A percentile compares a stretch with the other conserved stretches of the same genome.
Evolutionary conservation across 1,140 invertebrate genomes (phyloP).

Genomic region (Pogonus chalceus): DNA sequence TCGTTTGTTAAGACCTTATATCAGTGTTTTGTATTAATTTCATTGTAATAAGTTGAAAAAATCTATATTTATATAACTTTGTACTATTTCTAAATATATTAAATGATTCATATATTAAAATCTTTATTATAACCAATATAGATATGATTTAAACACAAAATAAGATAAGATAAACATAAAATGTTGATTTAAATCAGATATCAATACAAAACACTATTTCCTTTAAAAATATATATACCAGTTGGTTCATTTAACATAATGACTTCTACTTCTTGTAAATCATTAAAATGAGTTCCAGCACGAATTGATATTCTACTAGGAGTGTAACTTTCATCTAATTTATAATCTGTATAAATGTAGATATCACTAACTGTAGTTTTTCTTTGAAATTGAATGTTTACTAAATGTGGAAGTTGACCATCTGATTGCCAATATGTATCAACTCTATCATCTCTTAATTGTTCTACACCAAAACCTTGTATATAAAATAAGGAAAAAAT

Average conservation of each 20-base stretch:
- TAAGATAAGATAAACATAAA: neutral
- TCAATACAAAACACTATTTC: neutral
- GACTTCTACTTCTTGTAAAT: constrained; percentile 94
- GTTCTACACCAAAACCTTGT: constrained; percentile 93
- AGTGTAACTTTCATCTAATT: constrained; percentile 97
- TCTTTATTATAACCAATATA: too few species aligned
- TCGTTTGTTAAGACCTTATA: too few species aligned
- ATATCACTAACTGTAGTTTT: constrained; percentile 94
- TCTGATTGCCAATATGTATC: constrained; percentile 99
- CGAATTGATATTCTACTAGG: constrained; percentile 91
- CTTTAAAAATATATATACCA: constrained; percentile 31
- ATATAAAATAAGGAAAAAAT: constrained; percentile 12
- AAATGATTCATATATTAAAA: too few species aligned
- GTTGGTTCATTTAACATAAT: constrained; percentile 88
- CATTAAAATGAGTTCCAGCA: constrained; percentile 93
- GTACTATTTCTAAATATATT: too few species aligned
- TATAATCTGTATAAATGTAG: constrained; percentile 95
- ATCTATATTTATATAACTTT: too few species aligned
- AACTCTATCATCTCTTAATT: constrained; percentile 85
- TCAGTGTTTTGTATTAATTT: too few species aligned
- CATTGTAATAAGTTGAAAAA: too few species aligned
- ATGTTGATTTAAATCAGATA: constrained; percentile 6
- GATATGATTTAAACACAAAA: neutral
- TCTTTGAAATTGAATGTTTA: constrained; percentile 94
- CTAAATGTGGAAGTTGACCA: constrained; percentile 92